Evolutionary conservation across 2,888 invertebrate species (phyloP).

Genomic region (Netelia virgata): DNA sequence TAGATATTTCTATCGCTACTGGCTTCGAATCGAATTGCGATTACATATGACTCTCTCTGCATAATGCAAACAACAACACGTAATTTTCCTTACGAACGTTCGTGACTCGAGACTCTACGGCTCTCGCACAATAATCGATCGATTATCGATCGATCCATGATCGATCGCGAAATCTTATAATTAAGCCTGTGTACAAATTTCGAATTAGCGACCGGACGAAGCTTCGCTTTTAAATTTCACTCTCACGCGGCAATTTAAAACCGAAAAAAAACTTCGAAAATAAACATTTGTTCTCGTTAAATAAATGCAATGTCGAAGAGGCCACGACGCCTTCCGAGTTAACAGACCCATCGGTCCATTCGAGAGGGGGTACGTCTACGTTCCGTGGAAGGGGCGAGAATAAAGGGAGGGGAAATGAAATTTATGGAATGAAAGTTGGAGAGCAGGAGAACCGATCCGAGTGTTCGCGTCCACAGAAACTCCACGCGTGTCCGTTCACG

Average conservation of each 20-base stretch:
- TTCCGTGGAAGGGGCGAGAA: constrained; percentile 15
- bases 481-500: constrained; percentile 37
- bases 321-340: no score
- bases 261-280: no score
- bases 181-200: no score
- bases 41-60: no score
- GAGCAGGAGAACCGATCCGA: constrained; percentile 27
- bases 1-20: background rate
- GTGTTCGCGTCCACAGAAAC: constrained; percentile 30
- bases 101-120: no score
- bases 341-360: background rate
- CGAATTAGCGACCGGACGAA: no score
- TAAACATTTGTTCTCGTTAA: no score
- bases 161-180: no score
- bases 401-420: constrained; percentile 22
- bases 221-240: no score
- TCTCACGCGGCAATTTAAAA: no score
- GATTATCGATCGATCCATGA: background rate
- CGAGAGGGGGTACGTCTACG: background rate
- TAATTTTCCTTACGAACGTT: no score
- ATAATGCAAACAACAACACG: no score
- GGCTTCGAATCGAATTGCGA: background rate
- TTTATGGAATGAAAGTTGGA: constrained; percentile 64
- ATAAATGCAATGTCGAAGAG: background rate
- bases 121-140: background rate